Evolutionary conservation across 1,140 invertebrate species (phyloP), one percentile per base, ranked within the genome.

Genomic region (Pantala flavescens): DNA sequence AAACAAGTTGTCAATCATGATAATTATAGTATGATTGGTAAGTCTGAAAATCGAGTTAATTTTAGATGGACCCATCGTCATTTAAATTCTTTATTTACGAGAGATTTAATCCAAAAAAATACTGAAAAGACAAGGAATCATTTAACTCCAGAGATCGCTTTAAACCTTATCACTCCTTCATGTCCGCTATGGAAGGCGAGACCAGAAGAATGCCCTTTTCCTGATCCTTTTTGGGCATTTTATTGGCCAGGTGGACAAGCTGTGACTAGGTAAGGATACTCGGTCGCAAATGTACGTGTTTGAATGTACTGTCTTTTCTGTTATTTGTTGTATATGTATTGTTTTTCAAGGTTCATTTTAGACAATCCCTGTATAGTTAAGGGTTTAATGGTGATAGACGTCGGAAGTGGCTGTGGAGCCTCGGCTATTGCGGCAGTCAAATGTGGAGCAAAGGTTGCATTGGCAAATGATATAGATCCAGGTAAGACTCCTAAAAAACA

Each of bases 201-300:
- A 0, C 77, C 74, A 3, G 78, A 81, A 7, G 74, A 80, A 24
- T 77, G 78, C 0, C 79, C 82, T 0, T 84, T 85, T 43, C 75
- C 77, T 24, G 74, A 88, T 55, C 86, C 86, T 0, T 87, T 84
- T 78, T 88, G 86, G 86, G 85, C 83, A 0, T 87, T 88, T 78
- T 88, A 87, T 76, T 88, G 87, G 87, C 86, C 86, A 0, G 87
- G 87, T 0, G 87, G 86, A 5, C 87, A 88, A 74, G 85, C 83
- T 43, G 80, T 85, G 36, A 80, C 84, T 0, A 84, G 84, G 82
- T 87, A 43, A 73, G 7, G 72, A 19, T 70, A 74, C 24, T 74
- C 19, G 72, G n/a, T 0, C 43, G 73, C 43, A 23, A 49, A 11
- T 49, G 43, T 16, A 49, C 16, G n/a, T 49, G 43, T 11, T 49